Evolutionary conservation across 1,140 invertebrate species (phyloP), one percentile per base, ranked within the genome.

Genomic region (Ooceraea biroi): DNA sequence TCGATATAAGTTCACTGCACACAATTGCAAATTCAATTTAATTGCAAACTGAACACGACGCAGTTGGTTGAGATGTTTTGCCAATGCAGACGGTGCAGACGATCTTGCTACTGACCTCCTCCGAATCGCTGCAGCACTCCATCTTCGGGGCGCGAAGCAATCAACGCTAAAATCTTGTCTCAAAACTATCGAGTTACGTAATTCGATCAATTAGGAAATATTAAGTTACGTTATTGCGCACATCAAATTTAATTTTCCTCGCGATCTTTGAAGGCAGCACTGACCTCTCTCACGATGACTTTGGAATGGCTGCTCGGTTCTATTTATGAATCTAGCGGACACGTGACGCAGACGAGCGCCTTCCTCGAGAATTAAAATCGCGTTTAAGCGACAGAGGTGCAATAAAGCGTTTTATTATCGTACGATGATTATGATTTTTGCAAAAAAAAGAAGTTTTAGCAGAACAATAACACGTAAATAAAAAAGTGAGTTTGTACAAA

Each of bases 31-130:
- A n/a, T 19, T 36, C 14, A 57, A 1, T 72, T 44, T 71, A 19
- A 30, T 60, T 12, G 17, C 30, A 22, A n/a, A 50, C 27, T n/a
- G n/a, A n/a, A n/a, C 14, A 63, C 25, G 44, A 50, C 5, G 7
- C 46, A n/a, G 12, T 1, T 4, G 3, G 1, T n/a, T 2, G 44
- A 44, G 14, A 80, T 12, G 11, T 30, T 71, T 36, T 17, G 27
- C 0, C 25, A 46, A 0, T 12, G 48, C 14, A 76, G 11, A 68
- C 52, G n/a, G 5, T 22, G n/a, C 36, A 36, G 36, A 36, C 27
- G 25, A 55, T 44, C 22, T 66, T 77, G 19, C 7, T 52, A 85
- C 84, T 85, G 78, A 85, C 84, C 84, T 85, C 84, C 14, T 85
- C 84, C 3, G 69, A 52, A 63, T 85, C 84, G 50, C 41, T 82